These are phyloP conservation scores for Metridium senile DNA, from an alignment of 92 coral and sea anemone species.

Conservation along the genomic window DNA sequence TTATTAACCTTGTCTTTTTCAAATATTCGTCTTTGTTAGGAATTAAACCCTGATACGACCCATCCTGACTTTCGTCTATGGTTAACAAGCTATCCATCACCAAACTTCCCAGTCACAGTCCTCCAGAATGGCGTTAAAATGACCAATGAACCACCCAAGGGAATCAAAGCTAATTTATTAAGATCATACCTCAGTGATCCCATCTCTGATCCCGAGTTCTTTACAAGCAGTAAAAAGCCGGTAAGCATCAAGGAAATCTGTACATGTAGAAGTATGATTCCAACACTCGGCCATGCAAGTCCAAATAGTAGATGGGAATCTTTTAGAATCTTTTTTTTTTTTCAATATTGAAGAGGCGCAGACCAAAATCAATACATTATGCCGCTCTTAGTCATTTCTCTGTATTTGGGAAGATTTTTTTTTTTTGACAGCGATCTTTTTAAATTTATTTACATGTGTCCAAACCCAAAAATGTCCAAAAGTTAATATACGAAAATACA, in stretches of 20 bases:
- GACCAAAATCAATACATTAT: no score
- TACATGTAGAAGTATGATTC: no score
- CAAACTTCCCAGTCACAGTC: conserved; percentile 99
- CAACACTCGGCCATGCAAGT: no score
- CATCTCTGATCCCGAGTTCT: conserved; percentile 99
- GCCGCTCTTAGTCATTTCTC: neutral
- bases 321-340: no score
- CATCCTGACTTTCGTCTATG: conserved; percentile 99
- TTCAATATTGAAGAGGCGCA: no score
- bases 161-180: conserved; percentile 84
- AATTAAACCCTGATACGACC: conserved; percentile 93
- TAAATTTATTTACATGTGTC: no score
- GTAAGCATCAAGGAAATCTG: conserved; percentile 21
- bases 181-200: conserved; percentile 97
- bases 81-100: conserved; percentile 99
- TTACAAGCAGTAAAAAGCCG: conserved; percentile 61
- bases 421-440: no score
- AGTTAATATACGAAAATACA: no score
- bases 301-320: no score
- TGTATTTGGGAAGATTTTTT: no score
- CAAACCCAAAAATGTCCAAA: no score
- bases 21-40: conserved; percentile 38
- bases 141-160: conserved; percentile 99
- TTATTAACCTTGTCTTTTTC: neutral
- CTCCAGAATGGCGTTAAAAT: conserved; percentile 99